Evolutionary conservation across 2,888 invertebrate genomes (phyloP), one percentile per base, ranked within the genome.

Genomic region (Cynaeus angustus): DNA sequence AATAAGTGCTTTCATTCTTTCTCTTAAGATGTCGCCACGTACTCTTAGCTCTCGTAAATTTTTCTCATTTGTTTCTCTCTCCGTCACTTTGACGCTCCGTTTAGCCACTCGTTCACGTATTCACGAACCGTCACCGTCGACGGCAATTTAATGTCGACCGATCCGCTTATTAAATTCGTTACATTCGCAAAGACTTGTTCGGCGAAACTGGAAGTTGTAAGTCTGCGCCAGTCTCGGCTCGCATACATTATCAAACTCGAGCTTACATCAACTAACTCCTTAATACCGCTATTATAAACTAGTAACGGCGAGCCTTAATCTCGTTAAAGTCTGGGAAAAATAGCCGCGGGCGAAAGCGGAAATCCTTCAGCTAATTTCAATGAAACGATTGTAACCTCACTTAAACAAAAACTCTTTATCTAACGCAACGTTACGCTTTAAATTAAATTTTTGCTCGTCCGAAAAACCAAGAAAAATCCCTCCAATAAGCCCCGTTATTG

Each of bases 241-340:
- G 78, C 77, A 78, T 78, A 78, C 73, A 78, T 78, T 78, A 78
- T 61, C 75, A 73, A 69, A 73, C 68, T 68, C 66, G 68, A 72
- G 78, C 74, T 79, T 77, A 77, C 72, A 73, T 74, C 75, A 73
- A 72, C 75, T 75, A 76, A 79, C 77, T 75, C 74, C 77, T 77
- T 80, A 80, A 80, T 79, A 74, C 80, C 69, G 74, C 78, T 78
- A 79, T 80, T 80, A 80, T 79, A 80, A 80, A 79, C 79, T 78
- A 78, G 76, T 77, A 78, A 78, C 78, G 72, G 68, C 61, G 38
- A 61, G 73, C 75, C 74, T 74, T 78, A 79, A 78, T 78, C 78
- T 77, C 74, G 78, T 79, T 78, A 79, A 43, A 72, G 72, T 69
- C 71, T 73, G 71, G 75, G 75, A 78, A 78, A 79, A 78, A 78